Base-by-base conservation (phyloP, 2,797 vertebrate species). In the Melanotaenia parkinsoni region DNA sequence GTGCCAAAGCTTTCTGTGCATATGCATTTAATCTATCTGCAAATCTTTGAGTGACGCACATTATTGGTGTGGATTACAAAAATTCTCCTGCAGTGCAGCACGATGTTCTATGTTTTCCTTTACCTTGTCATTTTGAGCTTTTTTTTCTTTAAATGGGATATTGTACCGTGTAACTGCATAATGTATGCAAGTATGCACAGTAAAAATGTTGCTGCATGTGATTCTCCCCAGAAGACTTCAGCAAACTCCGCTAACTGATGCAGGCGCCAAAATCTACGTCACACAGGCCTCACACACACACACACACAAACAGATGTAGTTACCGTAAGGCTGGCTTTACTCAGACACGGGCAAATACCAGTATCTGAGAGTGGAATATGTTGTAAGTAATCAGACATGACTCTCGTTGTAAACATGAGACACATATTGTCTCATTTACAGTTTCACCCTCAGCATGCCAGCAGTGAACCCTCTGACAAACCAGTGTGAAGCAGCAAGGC, bases 301-400 rank as follows among this genome's bases (percentile, higher is more conserved):
- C 28, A 30, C 18, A 57, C 20, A n/a, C 40, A 22, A 40, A 40
- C 38, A 45, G 40, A 45, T 45, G 40, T 45, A 45, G 40, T 18
- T 11, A 12, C 10, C 11, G 38, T 14, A 10, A 35, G 30, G 30
- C 30, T 30, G 30, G 38, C 38, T 40, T 40, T 47, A 20, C 28
- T 62, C 51, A 35, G 50, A 47, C 38, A n/a, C 35, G 18, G 26
- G 35, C 66, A 62, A 37, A 54, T 74, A 13, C 33, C 24, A 24
- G 7, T 60, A 58, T 43, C 57, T 40, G 18, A 54, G 65, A 67
- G 59, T 74, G 59, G 63, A 70, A 43, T 54, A 22, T 77, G 71
- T 69, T 37, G 47, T 45, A 37, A 72, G 47, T 81, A 71, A 86
- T 77, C 59, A 81, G 45, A 77, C 63, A 58, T 69, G 79, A 32